phyloP scores from a whole-genome alignment of 35 echinoderm and acorn worm genomes.

The Ophioderma brevispina region DNA sequence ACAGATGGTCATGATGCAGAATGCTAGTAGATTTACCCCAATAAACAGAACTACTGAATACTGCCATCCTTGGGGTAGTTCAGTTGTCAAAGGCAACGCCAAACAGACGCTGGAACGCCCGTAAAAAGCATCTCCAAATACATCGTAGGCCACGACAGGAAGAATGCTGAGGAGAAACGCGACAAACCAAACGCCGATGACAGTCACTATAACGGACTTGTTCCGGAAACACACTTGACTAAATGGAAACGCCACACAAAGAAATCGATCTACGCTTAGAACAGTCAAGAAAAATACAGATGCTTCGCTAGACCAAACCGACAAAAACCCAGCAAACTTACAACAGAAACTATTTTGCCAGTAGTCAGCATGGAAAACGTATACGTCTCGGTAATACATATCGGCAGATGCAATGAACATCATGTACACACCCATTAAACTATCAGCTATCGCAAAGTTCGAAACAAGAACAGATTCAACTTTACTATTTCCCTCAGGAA shows the following conservation, averaged over 20 bases:
- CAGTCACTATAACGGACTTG: neutral
- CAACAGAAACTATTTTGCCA: slow-evolving; percentile 25
- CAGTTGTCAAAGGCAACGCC: neutral
- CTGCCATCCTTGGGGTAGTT: neutral
- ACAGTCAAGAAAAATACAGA: slow-evolving; percentile 54
- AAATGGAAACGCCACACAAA: slow-evolving; percentile 44
- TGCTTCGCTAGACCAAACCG: slow-evolving; percentile 46
- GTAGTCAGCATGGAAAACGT: slow-evolving; percentile 6
- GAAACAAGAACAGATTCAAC: neutral
- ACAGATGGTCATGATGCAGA: neutral
- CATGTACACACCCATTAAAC: slow-evolving; percentile 60
- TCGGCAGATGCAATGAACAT: slow-evolving; percentile 46
- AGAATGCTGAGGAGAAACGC: neutral
- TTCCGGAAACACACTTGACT: neutral
- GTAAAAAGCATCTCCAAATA: neutral
- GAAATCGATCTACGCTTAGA: slow-evolving; percentile 45
- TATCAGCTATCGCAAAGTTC: slow-evolving; percentile 13
- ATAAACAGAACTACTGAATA: neutral
- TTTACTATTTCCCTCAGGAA: neutral
- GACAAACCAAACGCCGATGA: neutral
- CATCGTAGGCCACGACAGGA: neutral
- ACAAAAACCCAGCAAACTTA: slow-evolving; percentile 28
- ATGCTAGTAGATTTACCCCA: neutral
- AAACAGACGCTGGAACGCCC: slow-evolving; percentile 1
- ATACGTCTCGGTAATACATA: slow-evolving; percentile 21